Base-by-base conservation (phyloP, 2,113 vertebrate genomes). In the Mionectes macconnelli region DNA sequence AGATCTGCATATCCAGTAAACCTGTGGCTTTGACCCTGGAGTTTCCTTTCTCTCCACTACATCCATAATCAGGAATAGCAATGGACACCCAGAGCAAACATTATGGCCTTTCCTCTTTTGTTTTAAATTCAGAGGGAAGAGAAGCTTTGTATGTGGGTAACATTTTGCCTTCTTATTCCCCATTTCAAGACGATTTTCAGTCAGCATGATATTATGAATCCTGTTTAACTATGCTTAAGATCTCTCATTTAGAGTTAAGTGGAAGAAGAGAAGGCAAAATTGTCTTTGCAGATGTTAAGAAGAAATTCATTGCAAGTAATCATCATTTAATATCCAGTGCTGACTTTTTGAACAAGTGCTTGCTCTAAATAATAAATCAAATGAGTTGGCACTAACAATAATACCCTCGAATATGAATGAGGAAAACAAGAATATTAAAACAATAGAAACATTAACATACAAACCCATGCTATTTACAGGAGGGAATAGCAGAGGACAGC, bases 351-450 rank as follows among this genome's bases (percentile, higher is more conserved):
- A 98, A 97, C 97, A 98, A 98, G 96, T 97, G 97, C 97, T 98
- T 98, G 97, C 96, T 95, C 96, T 97, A 98, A 98, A 98, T 97
- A 97, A 98, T 98, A 98, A 98, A 98, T 98, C 97, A 97, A 97
- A 97, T 96, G 97, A 98, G 96, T 97, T 98, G 97, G 96, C 96
- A 95, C 96, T 95, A 98, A 98, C 97, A 98, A 97, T 97, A 98
- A 98, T 98, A 96, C 96, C 94, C 97, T 95, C 88, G 97, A 98
- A 98, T 98, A 98, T 97, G 97, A 98, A 98, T 98, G 97, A 98
- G 97, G 96, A 97, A 97, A 97, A 96, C 96, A 97, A 96, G 97
- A 96, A 97, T 97, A 97, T 97, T 98, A 98, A 98, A 98, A 98
- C 97, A 98, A 98, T 97, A 95, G 97, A 97, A 98, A 97, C 96